Conservation (phyloP, 2,888 invertebrate species). For the Dicycla oo region DNA sequence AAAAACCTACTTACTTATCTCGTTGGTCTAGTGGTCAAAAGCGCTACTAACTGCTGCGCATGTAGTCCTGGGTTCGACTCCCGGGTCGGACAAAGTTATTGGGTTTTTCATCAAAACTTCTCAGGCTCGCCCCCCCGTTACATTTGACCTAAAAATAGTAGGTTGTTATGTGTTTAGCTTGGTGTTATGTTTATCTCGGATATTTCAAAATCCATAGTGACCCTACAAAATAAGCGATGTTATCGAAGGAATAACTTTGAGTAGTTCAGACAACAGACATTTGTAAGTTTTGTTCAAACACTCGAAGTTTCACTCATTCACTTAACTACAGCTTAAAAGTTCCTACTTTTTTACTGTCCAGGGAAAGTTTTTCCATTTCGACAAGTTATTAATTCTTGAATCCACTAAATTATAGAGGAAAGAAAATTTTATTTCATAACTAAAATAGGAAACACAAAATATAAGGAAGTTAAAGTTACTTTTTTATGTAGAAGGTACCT, state of each 20-base stretch:
- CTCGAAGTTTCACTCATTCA: slow-evolving; percentile 30
- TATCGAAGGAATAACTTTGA: slow-evolving; percentile 32
- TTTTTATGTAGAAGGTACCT: background rate
- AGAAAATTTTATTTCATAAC: background rate
- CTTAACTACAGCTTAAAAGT: slow-evolving; percentile 33
- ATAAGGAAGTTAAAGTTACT: background rate
- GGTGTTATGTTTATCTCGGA: background rate
- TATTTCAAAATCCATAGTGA: background rate
- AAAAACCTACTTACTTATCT: no score
- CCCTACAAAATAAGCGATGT: slow-evolving; percentile 21
- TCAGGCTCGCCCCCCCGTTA: no score
- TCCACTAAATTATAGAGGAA: background rate
- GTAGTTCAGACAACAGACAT: slow-evolving; percentile 43
- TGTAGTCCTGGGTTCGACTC: no score
- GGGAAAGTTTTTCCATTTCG: slow-evolving; percentile 21
- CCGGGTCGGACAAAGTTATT: no score
- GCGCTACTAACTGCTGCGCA: no score
- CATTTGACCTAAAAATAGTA: background rate
- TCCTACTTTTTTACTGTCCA: slow-evolving; percentile 26
- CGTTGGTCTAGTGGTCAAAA: no score
- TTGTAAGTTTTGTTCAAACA: slow-evolving; percentile 34
- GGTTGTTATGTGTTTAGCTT: no score
- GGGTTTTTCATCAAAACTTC: no score
- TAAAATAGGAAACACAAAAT: background rate
- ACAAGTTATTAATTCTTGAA: slow-evolving; percentile 22